Conservation (phyloP, 2,888 invertebrate genomes). For the Rotaria magnacalcarata region DNA sequence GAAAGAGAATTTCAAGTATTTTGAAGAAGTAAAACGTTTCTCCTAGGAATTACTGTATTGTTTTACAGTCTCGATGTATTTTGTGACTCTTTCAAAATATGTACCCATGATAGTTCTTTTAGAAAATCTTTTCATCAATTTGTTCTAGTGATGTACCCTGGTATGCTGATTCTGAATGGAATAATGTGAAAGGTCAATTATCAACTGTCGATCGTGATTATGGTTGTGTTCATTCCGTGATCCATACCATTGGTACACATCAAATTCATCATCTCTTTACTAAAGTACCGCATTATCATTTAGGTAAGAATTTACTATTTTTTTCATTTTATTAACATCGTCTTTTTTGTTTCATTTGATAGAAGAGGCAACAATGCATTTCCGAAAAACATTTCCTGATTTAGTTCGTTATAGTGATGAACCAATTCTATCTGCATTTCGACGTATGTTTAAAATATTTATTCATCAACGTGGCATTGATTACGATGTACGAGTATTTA, state of each 20-base stretch:
- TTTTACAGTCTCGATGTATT: too few species aligned
- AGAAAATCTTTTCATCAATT: neutral
- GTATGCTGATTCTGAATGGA: constrained; percentile 53
- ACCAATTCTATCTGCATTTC: neutral
- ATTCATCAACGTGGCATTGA: neutral
- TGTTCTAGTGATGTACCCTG: constrained; percentile 51
- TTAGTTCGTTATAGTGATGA: constrained; percentile 16
- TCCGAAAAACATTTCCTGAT: constrained; percentile 15
- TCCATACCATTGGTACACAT: constrained; percentile 55
- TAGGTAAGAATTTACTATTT: constrained; percentile 44
- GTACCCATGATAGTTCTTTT: too few species aligned
- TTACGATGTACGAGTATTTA: neutral
- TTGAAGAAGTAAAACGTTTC: too few species aligned
- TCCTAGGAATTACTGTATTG: too few species aligned
- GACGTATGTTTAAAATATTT: neutral
- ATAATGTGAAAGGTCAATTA: constrained; percentile 55
- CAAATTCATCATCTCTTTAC: constrained; percentile 49
- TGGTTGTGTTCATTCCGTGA: constrained; percentile 53
- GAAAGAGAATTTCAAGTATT: too few species aligned
- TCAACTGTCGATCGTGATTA: constrained; percentile 56
- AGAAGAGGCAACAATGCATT: constrained; percentile 45
- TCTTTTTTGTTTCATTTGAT: neutral
- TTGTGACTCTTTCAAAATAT: too few species aligned
- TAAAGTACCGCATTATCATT: constrained; percentile 55
- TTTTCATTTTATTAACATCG: neutral